These are phyloP conservation scores for Steinernema carpocapsae DNA, from an alignment of 2,888 invertebrate genomes.

Conservation along the genomic window DNA sequence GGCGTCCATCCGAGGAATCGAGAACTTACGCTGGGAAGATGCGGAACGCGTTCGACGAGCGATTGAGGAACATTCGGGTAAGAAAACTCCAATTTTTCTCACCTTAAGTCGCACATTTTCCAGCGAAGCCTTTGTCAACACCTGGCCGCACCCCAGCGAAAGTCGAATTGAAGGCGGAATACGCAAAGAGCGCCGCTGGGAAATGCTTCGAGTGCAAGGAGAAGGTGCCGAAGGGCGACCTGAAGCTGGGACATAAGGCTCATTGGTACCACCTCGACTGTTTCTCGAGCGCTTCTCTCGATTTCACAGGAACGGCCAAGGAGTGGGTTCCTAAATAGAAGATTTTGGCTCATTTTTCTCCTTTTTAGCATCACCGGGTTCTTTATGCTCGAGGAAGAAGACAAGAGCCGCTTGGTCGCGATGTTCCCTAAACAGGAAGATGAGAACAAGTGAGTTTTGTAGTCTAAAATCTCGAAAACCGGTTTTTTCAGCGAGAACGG, in stretches of 20 bases:
- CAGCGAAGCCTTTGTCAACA: neutral
- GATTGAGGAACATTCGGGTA: conserved; percentile 50
- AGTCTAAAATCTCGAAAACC: neutral
- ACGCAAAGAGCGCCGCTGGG: conserved; percentile 47
- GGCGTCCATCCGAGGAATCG: conserved; percentile 71
- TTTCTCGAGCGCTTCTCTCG: neutral
- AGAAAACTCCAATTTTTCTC: neutral
- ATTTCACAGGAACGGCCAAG: conserved; percentile 3
- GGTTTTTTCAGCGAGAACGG: conserved; percentile 10
- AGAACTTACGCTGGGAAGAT: conserved; percentile 72
- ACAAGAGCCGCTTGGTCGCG: conserved; percentile 38
- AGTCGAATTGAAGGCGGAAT: conserved; percentile 41
- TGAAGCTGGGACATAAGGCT: conserved; percentile 42
- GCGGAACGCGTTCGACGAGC: conserved; percentile 71
- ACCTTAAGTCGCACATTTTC: neutral
- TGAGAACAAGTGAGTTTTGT: neutral
- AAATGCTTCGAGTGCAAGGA: conserved; percentile 55
- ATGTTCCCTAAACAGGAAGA: conserved; percentile 36
- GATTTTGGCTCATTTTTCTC: neutral
- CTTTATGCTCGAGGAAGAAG: conserved; percentile 41
- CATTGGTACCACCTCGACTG: conserved; percentile 22
- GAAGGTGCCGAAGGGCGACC: conserved; percentile 46
- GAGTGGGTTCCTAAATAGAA: neutral
- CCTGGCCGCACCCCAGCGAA: conserved; percentile 28
- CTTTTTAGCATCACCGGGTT: conserved; percentile 43